These are phyloP conservation scores for Vombatus ursinus DNA, from an alignment of 2,113 vertebrate genomes.

Conservation along the genomic window DNA sequence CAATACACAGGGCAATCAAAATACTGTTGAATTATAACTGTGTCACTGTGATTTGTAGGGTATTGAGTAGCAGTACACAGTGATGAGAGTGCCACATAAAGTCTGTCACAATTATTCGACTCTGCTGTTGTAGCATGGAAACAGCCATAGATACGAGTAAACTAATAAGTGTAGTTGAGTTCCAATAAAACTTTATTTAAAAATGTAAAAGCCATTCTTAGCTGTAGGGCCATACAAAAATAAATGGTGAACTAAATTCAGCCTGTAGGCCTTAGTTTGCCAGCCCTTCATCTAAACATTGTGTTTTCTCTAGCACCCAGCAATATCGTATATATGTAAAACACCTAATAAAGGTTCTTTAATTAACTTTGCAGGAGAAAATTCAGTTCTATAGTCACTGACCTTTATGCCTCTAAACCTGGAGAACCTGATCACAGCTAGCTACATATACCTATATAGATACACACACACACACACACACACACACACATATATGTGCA, in stretches of 20 bases:
- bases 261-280: neutral
- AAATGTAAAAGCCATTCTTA: neutral
- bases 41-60: neutral
- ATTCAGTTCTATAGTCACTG: neutral
- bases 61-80: neutral
- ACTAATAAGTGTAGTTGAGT: neutral
- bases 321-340: neutral
- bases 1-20: neutral
- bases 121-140: neutral
- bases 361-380: neutral
- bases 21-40: neutral
- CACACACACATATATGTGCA: too few relatives aligned
- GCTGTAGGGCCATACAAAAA: neutral
- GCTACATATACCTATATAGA: too few relatives aligned
- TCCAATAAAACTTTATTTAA: neutral
- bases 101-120: neutral
- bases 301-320: neutral
- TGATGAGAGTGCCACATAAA: neutral
- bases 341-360: neutral
- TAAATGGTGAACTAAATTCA: neutral
- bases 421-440: neutral
- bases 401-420: neutral
- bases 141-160: neutral
- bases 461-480: too few relatives aligned
- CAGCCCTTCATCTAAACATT: neutral